These are phyloP conservation scores for Clitarchus hookeri DNA, from an alignment of 2,888 invertebrate species.

Conservation along the genomic window DNA sequence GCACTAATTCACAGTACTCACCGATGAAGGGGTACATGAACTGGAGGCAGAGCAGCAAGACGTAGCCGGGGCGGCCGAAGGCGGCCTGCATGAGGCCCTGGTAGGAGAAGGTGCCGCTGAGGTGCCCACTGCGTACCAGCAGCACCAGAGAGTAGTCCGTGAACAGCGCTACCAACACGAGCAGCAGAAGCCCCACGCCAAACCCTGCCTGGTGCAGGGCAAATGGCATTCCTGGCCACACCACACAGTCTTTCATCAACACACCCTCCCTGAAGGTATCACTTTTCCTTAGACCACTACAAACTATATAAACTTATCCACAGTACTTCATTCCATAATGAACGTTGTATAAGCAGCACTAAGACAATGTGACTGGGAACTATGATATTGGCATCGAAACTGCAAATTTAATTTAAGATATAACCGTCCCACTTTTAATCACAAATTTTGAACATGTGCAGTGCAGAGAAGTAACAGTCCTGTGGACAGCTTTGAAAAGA, in stretches of 20 bases:
- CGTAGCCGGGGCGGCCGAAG: slow-evolving; percentile 77
- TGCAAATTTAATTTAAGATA: too few relatives aligned
- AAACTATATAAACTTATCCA: background rate
- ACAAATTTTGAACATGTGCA: too few relatives aligned
- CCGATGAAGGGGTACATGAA: slow-evolving; percentile 85
- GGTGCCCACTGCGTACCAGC: slow-evolving; percentile 75
- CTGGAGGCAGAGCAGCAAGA: slow-evolving; percentile 73
- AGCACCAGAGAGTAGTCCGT: slow-evolving; percentile 82
- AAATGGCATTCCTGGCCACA: slow-evolving; percentile 69
- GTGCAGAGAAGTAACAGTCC: too few relatives aligned
- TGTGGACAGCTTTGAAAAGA: too few relatives aligned
- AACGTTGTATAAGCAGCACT: too few relatives aligned
- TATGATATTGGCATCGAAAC: too few relatives aligned
- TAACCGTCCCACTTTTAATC: too few relatives aligned
- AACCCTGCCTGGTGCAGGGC: slow-evolving; percentile 81
- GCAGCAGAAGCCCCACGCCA: slow-evolving; percentile 71
- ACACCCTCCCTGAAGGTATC: too few relatives aligned
- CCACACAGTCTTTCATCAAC: background rate
- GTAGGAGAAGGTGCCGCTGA: slow-evolving; percentile 78
- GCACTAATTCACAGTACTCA: slow-evolving; percentile 52
- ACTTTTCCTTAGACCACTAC: too few relatives aligned
- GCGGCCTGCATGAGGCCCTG: slow-evolving; percentile 80
- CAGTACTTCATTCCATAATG: background rate
- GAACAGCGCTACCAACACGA: slow-evolving; percentile 72
- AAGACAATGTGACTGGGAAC: too few relatives aligned